Evolutionary conservation across 2,888 invertebrate genomes (phyloP), one percentile per base, ranked within the genome.

Genomic region (Drosophila rubida): DNA sequence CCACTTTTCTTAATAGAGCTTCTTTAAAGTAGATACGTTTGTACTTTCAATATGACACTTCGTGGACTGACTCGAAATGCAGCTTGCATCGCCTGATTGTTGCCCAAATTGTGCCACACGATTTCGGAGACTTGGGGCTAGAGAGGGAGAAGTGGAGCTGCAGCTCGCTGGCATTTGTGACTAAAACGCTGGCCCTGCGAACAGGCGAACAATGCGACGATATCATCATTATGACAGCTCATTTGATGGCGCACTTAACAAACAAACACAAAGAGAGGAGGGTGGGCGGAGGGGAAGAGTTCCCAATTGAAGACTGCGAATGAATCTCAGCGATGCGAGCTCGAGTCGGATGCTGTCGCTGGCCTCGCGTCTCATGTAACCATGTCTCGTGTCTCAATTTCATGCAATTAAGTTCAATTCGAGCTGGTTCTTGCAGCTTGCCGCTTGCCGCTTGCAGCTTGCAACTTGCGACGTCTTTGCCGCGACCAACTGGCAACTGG

Each of bases 321-420:
- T 70, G 73, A 74, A 74, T 74, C 73, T 75, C 70, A 42, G 70
- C 50, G 45, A 45, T 39, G 19, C 41, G 37, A 45, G 22, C 22
- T 27, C 41, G 37, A 45, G 22, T 27, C 16, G 32, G 41, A 44
- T 53, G 49, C 45, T 48, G 25, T 44, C 39, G 6, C 7, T 37
- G 35, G 35, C 35, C 35, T 13, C 35, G 7, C 42, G 48, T 46
- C 53, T 66, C 50, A 42, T 60, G 57, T 61, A 61, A 60, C 49
- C 64, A 69, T 62, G 76, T 66, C 74, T 74, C 66, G 71, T 70
- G 74, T 75, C 75, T 87, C 77, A 74, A 85, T 87, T 85, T 84
- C 82, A 79, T 85, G 84, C 90, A 89, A 89, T 89, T 90, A 89
- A 87, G 80, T 79, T 87, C 84, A 89, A 88, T 90, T 89, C 77